Evolutionary conservation across 2,888 invertebrate species (phyloP), one percentile per base, ranked within the genome.

Genomic region (Cistogaster globosa): DNA sequence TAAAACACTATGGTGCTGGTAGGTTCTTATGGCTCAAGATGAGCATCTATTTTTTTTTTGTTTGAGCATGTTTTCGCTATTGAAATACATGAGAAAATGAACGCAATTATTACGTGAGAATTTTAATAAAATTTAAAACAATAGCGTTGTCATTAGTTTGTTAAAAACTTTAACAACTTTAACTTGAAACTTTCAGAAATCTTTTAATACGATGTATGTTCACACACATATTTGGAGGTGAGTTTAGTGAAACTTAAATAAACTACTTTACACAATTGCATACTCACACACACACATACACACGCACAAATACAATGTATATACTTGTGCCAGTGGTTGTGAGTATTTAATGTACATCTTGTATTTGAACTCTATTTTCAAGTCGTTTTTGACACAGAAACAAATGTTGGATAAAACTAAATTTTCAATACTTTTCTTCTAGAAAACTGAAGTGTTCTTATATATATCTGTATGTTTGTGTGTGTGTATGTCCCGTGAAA

Each of bases 81-180:
- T 36, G 20, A 60, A 51, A 55, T 79, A 58, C 57, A 75, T 82
- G 81, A 63, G 81, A 82, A 63, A 76, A 69, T 82, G 42, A 82
- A 76, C 69, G 38, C 75, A 76, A 91, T 90, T 91, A 90, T 90
- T 89, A 90, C 91, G 91, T 90, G 90, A 90, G 90, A 90, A 90
- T 90, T 89, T 90, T 90, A 89, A 88, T 89, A 90, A 90, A 90
- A 88, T 87, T 87, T 87, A 48, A 90, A 90, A 90, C 90, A 90
- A 91, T 90, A 84, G 84, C 80, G 81, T 72, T 87, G 87, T 86
- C 84, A 85, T 87, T 87, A 83, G 80, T 80, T 83, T 72, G 67
- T 68, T 72, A 51, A 74, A 83, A 79, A 76, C 71, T 75, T 65
- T 63, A 55, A 38, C 9, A 53, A 68, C 68, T 68, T 68, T 20